Evolutionary conservation across 2,797 vertebrate genomes (phyloP).

Genomic region (Leptodactylus fallax): DNA sequence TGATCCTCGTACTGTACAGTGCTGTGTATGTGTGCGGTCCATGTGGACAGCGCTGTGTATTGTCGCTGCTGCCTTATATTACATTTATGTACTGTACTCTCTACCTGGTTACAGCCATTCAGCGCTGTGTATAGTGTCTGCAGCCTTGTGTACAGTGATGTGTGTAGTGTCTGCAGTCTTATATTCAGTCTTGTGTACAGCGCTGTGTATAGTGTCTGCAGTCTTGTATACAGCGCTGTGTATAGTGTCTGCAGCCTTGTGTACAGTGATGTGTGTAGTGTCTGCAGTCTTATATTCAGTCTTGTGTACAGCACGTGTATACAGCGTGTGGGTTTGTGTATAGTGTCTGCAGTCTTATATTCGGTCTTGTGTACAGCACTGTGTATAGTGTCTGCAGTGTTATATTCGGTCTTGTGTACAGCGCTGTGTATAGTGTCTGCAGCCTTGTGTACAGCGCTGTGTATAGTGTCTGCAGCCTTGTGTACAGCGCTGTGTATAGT

Average conservation of each 20-base stretch:
- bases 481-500: not conserved
- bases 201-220: not conserved
- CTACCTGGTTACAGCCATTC: not conserved
- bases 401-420: not conserved
- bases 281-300: not conserved
- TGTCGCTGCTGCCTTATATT: not conserved
- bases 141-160: not conserved
- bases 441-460: not conserved
- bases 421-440: not conserved
- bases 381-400: not conserved
- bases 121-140: not conserved
- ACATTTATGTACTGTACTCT: not conserved
- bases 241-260: not conserved
- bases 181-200: not conserved
- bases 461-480: not conserved
- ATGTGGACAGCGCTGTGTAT: not conserved
- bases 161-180: not conserved
- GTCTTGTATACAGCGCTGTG: not conserved
- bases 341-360: not conserved
- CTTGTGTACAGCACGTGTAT: too few species aligned
- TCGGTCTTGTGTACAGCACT: not conserved
- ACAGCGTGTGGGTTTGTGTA: not conserved
- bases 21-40: not conserved
- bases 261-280: not conserved
- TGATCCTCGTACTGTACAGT: not conserved